Percentiles rank a stretch among this genome's conserved stretches.
These are phyloP conservation scores for Cepphus grylle DNA, from an alignment of 2,113 vertebrate genomes.

Conservation along the genomic window DNA sequence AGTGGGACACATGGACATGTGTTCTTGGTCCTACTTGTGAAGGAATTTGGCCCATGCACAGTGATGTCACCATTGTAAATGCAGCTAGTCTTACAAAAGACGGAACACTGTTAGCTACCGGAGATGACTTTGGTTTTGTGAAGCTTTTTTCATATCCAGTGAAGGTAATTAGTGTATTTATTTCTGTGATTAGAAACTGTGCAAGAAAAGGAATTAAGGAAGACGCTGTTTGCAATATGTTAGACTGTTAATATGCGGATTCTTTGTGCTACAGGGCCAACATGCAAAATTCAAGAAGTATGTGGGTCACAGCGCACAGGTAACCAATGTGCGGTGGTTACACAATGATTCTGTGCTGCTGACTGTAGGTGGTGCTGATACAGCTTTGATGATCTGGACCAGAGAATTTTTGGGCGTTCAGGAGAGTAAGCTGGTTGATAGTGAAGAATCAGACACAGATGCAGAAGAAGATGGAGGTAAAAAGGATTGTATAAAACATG, in stretches of 20 bases:
- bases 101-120: constrained; percentile 84
- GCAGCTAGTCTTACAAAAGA: constrained; percentile 90
- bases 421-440: constrained; percentile 91
- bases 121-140: constrained; percentile 94
- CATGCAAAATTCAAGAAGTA: constrained; percentile 94
- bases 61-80: constrained; percentile 85
- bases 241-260: neutral
- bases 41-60: constrained; percentile 90
- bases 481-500: neutral
- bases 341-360: constrained; percentile 89
- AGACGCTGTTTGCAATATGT: fast-evolving
- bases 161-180: constrained; percentile 76
- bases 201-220: neutral
- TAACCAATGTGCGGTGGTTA: constrained; percentile 93
- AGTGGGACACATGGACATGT: constrained; percentile 93
- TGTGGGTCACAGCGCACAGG: constrained; percentile 92
- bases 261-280: constrained; percentile 79
- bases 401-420: constrained; percentile 85
- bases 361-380: constrained; percentile 92
- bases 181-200: neutral
- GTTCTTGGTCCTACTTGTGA: constrained; percentile 93
- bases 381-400: constrained; percentile 96
- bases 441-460: constrained; percentile 94
- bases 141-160: constrained; percentile 95
- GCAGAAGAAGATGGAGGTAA: constrained; percentile 94